A percentile compares a stretch with the other conserved stretches of the same genome.
phyloP scores from a whole-genome alignment of 2,113 vertebrate species.

The Rana temporaria region DNA sequence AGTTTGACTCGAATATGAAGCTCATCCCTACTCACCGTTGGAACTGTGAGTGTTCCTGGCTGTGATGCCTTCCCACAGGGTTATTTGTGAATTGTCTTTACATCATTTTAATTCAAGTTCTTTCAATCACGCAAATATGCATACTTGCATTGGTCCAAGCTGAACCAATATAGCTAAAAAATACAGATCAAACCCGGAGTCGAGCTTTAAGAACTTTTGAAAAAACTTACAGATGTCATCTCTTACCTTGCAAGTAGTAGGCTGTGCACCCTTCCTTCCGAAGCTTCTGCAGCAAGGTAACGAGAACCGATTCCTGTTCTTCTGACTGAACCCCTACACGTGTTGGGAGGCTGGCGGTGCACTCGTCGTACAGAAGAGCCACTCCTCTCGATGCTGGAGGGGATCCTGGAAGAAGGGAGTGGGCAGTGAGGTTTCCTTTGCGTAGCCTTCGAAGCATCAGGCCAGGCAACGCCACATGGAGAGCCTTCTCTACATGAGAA shows the following conservation, averaged over 20 bases:
- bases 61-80: too few species aligned
- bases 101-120: too few species aligned
- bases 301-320: constrained; percentile 65
- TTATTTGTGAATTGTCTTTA: too few species aligned
- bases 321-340: constrained; percentile 46
- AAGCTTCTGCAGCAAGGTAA: constrained; percentile 67
- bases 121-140: too few species aligned
- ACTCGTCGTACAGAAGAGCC: constrained; percentile 70
- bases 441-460: constrained; percentile 70
- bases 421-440: constrained; percentile 66
- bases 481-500: constrained; percentile 67
- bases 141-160: too few species aligned
- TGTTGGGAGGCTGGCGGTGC: constrained; percentile 45
- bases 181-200: too few species aligned
- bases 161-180: too few species aligned
- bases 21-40: too few species aligned
- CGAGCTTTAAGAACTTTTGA: too few species aligned
- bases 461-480: constrained; percentile 69
- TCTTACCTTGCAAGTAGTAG: constrained; percentile 71
- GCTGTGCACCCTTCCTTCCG: constrained; percentile 69
- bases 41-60: too few species aligned
- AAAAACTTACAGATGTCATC: too few species aligned
- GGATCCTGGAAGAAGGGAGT: constrained; percentile 65
- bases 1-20: too few species aligned
- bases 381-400: constrained; percentile 52